Evolutionary conservation across 2,113 vertebrate genomes (phyloP), one percentile per base, ranked within the genome.

Genomic region (Corythornis vintsioides): DNA sequence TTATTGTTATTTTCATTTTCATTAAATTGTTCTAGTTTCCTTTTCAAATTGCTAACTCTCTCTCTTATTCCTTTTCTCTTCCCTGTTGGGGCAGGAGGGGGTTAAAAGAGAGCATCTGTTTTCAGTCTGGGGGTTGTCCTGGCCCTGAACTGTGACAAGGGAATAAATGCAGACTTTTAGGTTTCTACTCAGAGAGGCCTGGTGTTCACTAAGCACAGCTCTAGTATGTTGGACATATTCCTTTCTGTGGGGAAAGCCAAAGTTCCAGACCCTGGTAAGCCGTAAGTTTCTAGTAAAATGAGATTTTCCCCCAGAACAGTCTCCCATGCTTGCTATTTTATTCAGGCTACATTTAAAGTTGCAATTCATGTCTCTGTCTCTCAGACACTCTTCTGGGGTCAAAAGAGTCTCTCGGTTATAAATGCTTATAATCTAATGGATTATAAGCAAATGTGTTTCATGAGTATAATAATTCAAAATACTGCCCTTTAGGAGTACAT

Each of bases 301-400:
- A 83, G 28, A 67, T 64, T 76, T 38, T 3, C 21, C 13, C 28
- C 4, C 2, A 42, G 76, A 83, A 48, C 17, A 40, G 80, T 89
- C n/a, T 69, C 6, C 28, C 17, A 45, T 52, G 15, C 42, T 76
- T 76, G 12, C 11, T 42, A 63, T 75, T 19, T 87, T 35, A 74
- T 86, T 79, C 35, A 42, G 38, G 52, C 48, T 87, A 61, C 52
- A 93, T 95, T 92, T 89, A 87, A 91, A 85, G 40, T 77, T 10
- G 4, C 24, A 48, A 50, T 92, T 96, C 8, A 88, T 75, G 89
- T 86, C 28, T 61, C 47, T 69, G 28, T 77, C 71, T 93, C 75
- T 83, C 86, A 89, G 4, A 75, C 55, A 42, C 20, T 73, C 60
- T 85, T 89, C 52, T 47, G 38, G 24, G 28, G 48, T 92, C 73